Evolutionary conservation across 2,797 vertebrate genomes (phyloP).

Genomic region (Merluccius polli): DNA sequence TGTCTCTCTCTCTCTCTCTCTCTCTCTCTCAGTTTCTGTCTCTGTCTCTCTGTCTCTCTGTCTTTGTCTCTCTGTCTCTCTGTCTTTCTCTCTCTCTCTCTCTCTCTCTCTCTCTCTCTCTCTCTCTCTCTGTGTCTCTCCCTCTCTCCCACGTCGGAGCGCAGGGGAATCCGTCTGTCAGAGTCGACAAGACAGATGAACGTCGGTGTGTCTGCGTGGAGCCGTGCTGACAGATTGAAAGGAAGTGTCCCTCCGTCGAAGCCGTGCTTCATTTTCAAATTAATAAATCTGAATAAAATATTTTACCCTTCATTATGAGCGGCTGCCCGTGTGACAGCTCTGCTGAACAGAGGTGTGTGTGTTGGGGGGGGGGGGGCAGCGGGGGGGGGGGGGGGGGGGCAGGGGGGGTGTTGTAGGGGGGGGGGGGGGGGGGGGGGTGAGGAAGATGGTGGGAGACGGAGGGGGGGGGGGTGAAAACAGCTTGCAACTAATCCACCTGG

Average conservation of each 20-base stretch:
- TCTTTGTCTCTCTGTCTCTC: no score
- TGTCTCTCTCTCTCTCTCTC: no score
- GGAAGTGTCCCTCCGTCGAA: slow-evolving; percentile 98
- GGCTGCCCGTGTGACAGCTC: slow-evolving; percentile 91
- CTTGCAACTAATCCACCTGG: slow-evolving; percentile 98
- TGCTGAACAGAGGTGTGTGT: slow-evolving; percentile 77
- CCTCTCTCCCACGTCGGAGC: slow-evolving; percentile 77
- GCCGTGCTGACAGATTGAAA: slow-evolving; percentile 98
- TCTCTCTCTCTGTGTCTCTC: neutral
- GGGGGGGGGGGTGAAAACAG: slow-evolving; percentile 82
- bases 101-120: no score
- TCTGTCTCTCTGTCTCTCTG: no score
- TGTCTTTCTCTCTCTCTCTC: no score
- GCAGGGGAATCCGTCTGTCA: slow-evolving; percentile 98
- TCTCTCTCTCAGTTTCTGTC: no score
- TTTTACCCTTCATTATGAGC: slow-evolving; percentile 99
- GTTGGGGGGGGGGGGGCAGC: slow-evolving; percentile 68
- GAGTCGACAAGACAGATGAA: slow-evolving; percentile 99
- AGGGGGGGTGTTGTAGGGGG: neutral
- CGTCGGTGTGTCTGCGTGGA: slow-evolving; percentile 88
- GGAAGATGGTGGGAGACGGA: neutral
- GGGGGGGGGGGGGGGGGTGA: slow-evolving; percentile 2
- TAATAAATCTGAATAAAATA: slow-evolving; percentile 99
- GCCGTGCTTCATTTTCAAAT: slow-evolving; percentile 99
- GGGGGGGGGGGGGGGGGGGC: slow-evolving; percentile 4